Conservation (phyloP, 2,888 invertebrate genomes). For the Antheraea yamamai region DNA sequence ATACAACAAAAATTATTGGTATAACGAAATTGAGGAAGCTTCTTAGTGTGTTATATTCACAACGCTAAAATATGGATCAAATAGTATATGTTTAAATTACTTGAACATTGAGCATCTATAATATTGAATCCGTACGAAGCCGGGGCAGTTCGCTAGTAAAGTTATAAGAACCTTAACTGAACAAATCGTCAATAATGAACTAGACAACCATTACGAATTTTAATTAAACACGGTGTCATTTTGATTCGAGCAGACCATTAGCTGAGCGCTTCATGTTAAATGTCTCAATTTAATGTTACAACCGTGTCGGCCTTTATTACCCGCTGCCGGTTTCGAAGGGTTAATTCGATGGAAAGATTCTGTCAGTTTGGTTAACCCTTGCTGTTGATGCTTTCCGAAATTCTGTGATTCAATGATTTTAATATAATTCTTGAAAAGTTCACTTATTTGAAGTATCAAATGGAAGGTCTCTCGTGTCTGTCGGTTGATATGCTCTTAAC, state of each 20-base stretch:
- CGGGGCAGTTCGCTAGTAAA: neutral
- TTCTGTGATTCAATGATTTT: constrained; percentile 32
- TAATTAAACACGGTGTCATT: constrained; percentile 30
- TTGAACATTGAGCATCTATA: no score
- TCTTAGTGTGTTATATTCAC: no score
- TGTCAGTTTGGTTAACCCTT: constrained; percentile 45
- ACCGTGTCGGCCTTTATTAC: constrained; percentile 42
- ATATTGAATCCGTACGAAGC: no score
- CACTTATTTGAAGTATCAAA: neutral
- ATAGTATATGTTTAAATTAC: no score
- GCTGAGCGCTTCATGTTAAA: constrained; percentile 63
- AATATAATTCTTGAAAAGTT: constrained; percentile 24
- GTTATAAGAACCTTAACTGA: neutral
- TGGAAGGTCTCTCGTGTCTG: no score
- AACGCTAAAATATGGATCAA: no score
- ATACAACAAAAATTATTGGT: no score
- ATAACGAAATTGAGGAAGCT: no score
- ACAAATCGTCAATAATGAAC: constrained; percentile 16
- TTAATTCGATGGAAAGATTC: constrained; percentile 75
- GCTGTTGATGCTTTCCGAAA: constrained; percentile 50
- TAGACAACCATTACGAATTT: constrained; percentile 25
- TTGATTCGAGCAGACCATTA: constrained; percentile 55
- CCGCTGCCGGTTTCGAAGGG: constrained; percentile 62
- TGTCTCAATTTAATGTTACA: constrained; percentile 70
- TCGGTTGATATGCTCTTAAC: no score